Percentiles rank a stretch among this genome's conserved stretches.
phyloP scores from a whole-genome alignment of 2,113 vertebrate species.

The Cyrtonyx montezumae region DNA sequence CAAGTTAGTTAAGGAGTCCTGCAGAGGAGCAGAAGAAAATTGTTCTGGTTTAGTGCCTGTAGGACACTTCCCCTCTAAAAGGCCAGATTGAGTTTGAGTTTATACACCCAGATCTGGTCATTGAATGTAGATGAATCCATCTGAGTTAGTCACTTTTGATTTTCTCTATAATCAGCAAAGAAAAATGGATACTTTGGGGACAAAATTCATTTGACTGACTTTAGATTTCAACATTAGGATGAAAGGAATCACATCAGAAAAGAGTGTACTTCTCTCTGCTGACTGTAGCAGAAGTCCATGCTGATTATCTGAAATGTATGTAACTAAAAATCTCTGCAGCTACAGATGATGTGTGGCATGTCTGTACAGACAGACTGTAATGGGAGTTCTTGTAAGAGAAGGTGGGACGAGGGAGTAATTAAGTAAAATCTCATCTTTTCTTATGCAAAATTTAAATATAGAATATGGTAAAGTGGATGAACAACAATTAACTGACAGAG shows the following conservation, averaged over 20 bases:
- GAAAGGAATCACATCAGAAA: neutral
- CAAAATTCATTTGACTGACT: neutral
- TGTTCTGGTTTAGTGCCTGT: neutral
- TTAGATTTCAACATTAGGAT: constrained; percentile 2
- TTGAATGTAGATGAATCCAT: neutral
- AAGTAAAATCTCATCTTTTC: constrained; percentile 50
- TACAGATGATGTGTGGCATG: neutral
- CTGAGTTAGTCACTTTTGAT: constrained; percentile 22
- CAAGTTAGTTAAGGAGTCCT: neutral
- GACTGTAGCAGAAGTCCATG: neutral
- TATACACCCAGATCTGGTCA: neutral
- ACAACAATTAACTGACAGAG: constrained; percentile 54
- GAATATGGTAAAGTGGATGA: constrained; percentile 15
- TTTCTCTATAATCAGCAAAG: neutral
- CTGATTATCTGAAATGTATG: neutral
- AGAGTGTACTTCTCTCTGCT: neutral
- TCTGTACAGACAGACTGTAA: neutral
- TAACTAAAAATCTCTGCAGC: neutral
- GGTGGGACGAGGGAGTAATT: constrained; percentile 32
- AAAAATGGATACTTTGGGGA: constrained; percentile 16
- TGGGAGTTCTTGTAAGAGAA: constrained; percentile 29
- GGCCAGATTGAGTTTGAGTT: neutral
- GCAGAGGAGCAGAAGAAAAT: neutral
- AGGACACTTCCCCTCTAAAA: neutral
- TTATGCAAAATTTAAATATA: constrained; percentile 54